A percentile compares a stretch with the other conserved stretches of the same genome.
Conservation (phyloP, 1,140 invertebrate genomes). For the Danaus plexippus region DNA sequence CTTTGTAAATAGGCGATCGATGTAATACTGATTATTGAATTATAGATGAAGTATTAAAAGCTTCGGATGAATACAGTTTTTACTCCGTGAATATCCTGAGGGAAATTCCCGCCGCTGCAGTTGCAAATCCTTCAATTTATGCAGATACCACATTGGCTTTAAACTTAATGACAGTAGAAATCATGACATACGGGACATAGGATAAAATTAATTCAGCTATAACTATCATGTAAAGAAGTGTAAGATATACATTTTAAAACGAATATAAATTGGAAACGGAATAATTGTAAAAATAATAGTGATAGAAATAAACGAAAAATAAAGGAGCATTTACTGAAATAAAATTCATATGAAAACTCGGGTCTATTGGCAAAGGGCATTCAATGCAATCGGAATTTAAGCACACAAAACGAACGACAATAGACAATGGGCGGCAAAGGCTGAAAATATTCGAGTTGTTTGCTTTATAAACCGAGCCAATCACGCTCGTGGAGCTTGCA, state of each 20-base stretch:
- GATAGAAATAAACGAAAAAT: too few relatives aligned
- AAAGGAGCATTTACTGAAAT: too few relatives aligned
- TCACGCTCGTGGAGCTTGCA: constrained; percentile 40
- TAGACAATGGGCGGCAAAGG: constrained; percentile 41
- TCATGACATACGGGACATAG: constrained; percentile 39
- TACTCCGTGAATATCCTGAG: constrained; percentile 51
- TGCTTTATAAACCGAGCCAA: constrained; percentile 61
- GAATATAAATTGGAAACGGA: too few relatives aligned
- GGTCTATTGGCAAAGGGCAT: constrained; percentile 5
- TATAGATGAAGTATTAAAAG: constrained; percentile 51
- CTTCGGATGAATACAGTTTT: constrained; percentile 48
- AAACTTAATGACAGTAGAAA: constrained; percentile 40
- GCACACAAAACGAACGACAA: constrained; percentile 32
- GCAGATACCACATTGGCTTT: constrained; percentile 47
- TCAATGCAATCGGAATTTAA: constrained; percentile 33
- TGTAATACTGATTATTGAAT: constrained; percentile 53
- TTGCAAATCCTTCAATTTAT: constrained; percentile 61
- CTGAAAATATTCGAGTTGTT: constrained; percentile 55
- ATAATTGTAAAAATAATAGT: too few relatives aligned
- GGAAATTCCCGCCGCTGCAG: constrained; percentile 52
- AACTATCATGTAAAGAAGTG: too few relatives aligned
- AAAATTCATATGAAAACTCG: too few relatives aligned
- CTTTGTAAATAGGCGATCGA: constrained; percentile 36
- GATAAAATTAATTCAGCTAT: too few relatives aligned
- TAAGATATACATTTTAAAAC: too few relatives aligned